Evolutionary conservation across 2,113 vertebrate genomes (phyloP).

Genomic region (Equus quagga): DNA sequence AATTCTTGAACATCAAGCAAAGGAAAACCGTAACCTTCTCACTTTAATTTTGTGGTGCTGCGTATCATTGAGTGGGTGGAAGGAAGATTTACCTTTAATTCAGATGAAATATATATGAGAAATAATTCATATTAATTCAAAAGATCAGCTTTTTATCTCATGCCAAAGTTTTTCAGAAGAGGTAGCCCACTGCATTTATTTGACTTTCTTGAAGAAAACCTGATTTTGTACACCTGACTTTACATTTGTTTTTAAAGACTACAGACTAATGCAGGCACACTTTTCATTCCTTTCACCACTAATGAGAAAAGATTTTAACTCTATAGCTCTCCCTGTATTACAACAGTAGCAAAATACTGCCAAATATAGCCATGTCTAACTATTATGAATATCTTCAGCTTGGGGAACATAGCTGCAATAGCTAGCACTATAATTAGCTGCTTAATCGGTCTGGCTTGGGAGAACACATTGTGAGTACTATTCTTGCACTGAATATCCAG

Average conservation of each 20-base stretch:
- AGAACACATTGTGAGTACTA: conserved; percentile 47
- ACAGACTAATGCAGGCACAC: conserved; percentile 19
- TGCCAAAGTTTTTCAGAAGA: neutral
- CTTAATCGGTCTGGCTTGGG: conserved; percentile 63
- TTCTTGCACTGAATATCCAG: conserved; percentile 58
- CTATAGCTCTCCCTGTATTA: neutral
- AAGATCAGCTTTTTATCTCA: neutral
- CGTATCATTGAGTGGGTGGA: neutral
- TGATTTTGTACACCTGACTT: neutral
- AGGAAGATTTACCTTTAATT: neutral
- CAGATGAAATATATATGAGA: neutral
- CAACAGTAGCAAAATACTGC: conserved; percentile 41
- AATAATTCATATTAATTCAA: neutral
- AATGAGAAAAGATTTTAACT: conserved; percentile 66
- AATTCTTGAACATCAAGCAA: conserved; percentile 29
- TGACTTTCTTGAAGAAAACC: conserved; percentile 30
- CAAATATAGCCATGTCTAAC: conserved; percentile 65
- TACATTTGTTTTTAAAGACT: conserved; percentile 37
- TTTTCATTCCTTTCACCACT: conserved; percentile 38
- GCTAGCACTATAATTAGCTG: conserved; percentile 66
- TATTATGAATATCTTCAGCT: conserved; percentile 65
- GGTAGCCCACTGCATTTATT: neutral
- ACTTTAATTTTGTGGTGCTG: neutral
- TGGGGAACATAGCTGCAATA: neutral
- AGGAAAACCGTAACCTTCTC: neutral